Conservation (phyloP, 2,113 vertebrate genomes). For the Formicarius rufipectus region DNA sequence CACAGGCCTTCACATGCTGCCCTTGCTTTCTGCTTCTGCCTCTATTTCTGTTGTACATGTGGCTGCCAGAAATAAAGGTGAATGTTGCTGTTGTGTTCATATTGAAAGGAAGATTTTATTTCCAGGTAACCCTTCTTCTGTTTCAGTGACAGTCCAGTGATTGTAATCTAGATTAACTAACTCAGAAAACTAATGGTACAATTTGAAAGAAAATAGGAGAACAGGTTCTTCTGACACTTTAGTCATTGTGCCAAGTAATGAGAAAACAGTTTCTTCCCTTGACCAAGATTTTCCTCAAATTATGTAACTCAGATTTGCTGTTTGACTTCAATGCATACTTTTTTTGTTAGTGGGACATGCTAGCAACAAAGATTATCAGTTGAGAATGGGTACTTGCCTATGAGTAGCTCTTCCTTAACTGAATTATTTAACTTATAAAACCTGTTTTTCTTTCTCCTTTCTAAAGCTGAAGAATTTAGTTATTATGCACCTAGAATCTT, state of each 20-base stretch:
- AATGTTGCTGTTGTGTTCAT: background rate
- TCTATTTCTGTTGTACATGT: background rate
- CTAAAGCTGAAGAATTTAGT: background rate
- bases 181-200: background rate
- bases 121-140: background rate
- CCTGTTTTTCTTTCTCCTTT: conserved; percentile 19
- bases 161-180: background rate
- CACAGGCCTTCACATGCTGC: background rate
- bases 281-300: background rate
- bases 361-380: background rate
- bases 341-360: background rate
- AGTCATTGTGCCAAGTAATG: background rate
- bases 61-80: background rate
- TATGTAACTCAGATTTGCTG: background rate
- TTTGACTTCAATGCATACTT: background rate
- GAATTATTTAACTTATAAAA: background rate
- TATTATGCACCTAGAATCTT: background rate
- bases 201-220: background rate
- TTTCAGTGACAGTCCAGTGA: background rate
- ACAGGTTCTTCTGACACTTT: background rate
- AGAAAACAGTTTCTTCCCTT: background rate
- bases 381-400: background rate
- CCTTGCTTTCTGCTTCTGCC: background rate
- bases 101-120: background rate
- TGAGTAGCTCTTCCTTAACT: background rate